Conservation (phyloP, 2,888 invertebrate species). For the Oxyteleia sp. region DNA sequence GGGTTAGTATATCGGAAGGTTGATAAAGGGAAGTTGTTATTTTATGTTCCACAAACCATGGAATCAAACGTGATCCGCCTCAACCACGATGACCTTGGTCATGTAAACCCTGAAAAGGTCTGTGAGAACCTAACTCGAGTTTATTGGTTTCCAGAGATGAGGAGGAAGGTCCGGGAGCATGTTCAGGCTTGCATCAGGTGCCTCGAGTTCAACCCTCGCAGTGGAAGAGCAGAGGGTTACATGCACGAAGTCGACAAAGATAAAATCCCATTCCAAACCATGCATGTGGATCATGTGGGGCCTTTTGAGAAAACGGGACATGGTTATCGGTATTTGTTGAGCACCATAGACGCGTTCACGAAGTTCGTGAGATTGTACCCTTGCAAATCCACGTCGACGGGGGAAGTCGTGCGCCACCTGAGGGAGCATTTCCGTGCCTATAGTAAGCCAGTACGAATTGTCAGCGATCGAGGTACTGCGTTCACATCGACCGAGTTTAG, state of each 20-base stretch:
- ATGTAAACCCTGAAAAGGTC: constrained; percentile 10
- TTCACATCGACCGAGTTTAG: too few species aligned
- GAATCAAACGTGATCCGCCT: constrained; percentile 39
- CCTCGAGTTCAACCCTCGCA: not conserved
- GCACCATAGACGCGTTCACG: constrained; percentile 76
- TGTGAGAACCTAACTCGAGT: constrained; percentile 26
- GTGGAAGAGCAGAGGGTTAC: constrained; percentile 13
- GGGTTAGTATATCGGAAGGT: constrained; percentile 72
- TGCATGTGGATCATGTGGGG: constrained; percentile 19
- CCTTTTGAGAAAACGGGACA: constrained; percentile 12
- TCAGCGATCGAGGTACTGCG: constrained; percentile 78
- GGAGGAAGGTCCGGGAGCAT: not conserved
- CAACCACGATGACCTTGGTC: constrained; percentile 65
- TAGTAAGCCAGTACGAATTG: constrained; percentile 78
- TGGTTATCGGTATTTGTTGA: constrained; percentile 8
- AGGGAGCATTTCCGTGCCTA: constrained; percentile 76
- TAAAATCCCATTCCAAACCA: constrained; percentile 10
- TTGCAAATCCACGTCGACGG: too few species aligned
- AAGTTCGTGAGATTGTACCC: too few species aligned
- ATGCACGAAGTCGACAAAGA: constrained; percentile 15
- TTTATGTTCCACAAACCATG: constrained; percentile 21
- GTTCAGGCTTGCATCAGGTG: too few species aligned
- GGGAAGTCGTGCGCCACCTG: constrained; percentile 41
- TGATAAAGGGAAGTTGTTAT: constrained; percentile 23
- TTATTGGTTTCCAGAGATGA: constrained; percentile 31